Conservation (phyloP, 2,888 invertebrate species). For the Philaethria dido region DNA sequence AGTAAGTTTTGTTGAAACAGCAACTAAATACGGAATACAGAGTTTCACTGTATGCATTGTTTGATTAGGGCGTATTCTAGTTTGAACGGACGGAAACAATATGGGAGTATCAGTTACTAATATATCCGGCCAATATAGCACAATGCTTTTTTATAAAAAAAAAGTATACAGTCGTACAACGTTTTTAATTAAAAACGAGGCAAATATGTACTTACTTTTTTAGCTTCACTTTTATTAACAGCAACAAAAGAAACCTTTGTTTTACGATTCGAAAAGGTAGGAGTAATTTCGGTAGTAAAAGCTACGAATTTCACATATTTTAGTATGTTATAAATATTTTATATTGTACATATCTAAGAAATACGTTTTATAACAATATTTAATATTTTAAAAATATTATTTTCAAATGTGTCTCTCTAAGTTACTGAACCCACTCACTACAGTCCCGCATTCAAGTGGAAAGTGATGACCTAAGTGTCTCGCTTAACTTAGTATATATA, state of each 20-base stretch:
- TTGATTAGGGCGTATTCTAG: slow-evolving; percentile 13
- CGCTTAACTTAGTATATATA: too few species aligned
- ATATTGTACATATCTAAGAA: slow-evolving; percentile 15
- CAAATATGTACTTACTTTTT: slow-evolving; percentile 14
- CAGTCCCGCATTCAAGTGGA: too few species aligned
- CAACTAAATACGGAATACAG: not conserved
- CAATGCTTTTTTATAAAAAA: slow-evolving; percentile 5
- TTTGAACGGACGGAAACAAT: slow-evolving; percentile 13
- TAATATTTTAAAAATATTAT: not conserved
- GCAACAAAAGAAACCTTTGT: slow-evolving; percentile 31
- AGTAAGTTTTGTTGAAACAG: not conserved
- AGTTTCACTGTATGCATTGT: not conserved
- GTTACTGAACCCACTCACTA: too few species aligned
- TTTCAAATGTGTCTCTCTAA: not conserved
- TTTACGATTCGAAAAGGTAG: slow-evolving; percentile 29
- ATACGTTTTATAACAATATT: slow-evolving; percentile 11
- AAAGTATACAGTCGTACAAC: not conserved
- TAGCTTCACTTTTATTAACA: slow-evolving; percentile 25
- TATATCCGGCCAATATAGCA: slow-evolving; percentile 6
- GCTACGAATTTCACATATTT: slow-evolving; percentile 19
- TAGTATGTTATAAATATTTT: slow-evolving; percentile 10
- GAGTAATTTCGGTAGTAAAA: slow-evolving; percentile 18
- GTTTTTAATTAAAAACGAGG: slow-evolving; percentile 31
- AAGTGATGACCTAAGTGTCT: too few species aligned
- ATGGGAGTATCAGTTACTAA: slow-evolving; percentile 23